Evolutionary conservation across 2,888 invertebrate species (phyloP), one percentile per base, ranked within the genome.

Genomic region (Agrypnus murinus): DNA sequence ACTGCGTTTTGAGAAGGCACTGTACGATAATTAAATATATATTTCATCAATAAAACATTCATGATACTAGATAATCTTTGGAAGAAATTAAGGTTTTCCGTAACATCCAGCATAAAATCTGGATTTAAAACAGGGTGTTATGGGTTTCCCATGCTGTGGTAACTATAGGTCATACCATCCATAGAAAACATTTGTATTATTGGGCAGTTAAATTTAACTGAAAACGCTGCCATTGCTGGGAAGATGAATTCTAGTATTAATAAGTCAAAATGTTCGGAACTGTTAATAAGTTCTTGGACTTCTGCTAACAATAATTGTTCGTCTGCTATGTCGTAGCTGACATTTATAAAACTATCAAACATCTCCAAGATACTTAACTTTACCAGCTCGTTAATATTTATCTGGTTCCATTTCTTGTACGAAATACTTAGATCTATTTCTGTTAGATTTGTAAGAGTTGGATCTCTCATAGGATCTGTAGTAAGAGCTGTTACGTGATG

Each of bases 111-210:
- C 64, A 82, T 78, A 0, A 74, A n/a, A 60, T 82, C 81, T 1
- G 85, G 84, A 19, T 81, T 81, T 9, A 83, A 60, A 14, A 84
- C 55, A 0, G 84, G 83, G 77, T 84, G 81, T 0, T 77, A 68
- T 0, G 81, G 79, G 73, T 84, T 84, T 0, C 84, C 84, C 7
- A 81, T 71, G 1, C 77, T 62, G 9, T 81, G 77, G 57, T 83
- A 82, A 14, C 75, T 77, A 55, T 78, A 76, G 10, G 75, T 45
- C 3, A 75, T 75, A 9, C 77, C 76, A 53, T 82, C 84, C 57
- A 83, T 32, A 0, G 84, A 82, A 15, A 77, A 68, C 2, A 85
- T 66, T 3, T 79, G 83, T 40, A 85, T 82, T 14, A 81, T 75
- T 0, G 84, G 84, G 67, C 81, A 80, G 9, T 82, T 74, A 63